Base-by-base conservation (phyloP, 2,888 invertebrate species). In the Temnothorax ravouxi region DNA sequence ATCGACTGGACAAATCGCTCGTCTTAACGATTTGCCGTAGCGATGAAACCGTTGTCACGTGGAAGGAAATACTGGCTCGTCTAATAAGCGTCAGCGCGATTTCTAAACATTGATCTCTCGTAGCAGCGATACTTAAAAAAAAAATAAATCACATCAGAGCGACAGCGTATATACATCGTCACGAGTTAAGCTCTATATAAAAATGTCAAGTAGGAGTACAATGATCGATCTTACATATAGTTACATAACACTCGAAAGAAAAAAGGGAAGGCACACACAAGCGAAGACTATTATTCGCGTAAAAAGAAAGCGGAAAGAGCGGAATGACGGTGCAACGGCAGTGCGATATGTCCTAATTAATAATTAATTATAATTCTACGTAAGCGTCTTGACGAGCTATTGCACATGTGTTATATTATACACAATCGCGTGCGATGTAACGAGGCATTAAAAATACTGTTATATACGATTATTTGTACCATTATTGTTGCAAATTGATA, bases 391-490 rank as follows among this genome's bases (percentile, higher is more conserved):
- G 18, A 2, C 25, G 13, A 34, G 5, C n/a, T 62, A 75, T 75
- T 76, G 75, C 75, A 76, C 66, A 66, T 76, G 11, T 41, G 41
- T 56, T 56, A 52, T 11, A 25, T 56, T 56, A 52, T 11, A 25
- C 38, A 76, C 34, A 38, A 38, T 64, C 34, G 75, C 62, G 64
- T 62, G 21, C 25, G 25, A 41, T 29, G 25, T 61, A 50, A 61
- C 34, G 66, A 41, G 13, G 13, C 5, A 41, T 25, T 56, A 56
- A 47, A 79, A 79, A 80, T 80, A 80, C 79, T 80, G 72, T 47
- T 47, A 21, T n/a, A 13, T 38, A 72, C 21, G 34, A 79, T 80
- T 47, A 69, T 79, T 80, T 80, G 72, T 80, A 80, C 79, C 44
- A 75, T 75, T 62, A 25, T 29, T 25, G n/a, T 66, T 29, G 9